Evolutionary conservation across 1,140 invertebrate genomes (phyloP), one percentile per base, ranked within the genome.

Genomic region (Drusus annulatus): DNA sequence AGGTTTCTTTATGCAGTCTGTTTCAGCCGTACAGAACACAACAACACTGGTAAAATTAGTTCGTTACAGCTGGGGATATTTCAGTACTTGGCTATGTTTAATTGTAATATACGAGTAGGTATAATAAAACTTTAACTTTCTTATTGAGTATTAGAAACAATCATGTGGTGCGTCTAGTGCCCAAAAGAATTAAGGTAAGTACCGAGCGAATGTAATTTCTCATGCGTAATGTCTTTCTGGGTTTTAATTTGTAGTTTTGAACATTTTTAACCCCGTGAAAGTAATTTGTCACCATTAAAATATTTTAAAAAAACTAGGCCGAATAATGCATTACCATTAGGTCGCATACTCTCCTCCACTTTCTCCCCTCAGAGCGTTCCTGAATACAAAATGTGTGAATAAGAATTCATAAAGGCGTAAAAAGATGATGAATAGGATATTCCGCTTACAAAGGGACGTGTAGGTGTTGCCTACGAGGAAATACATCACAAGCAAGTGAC

Each of bases 381-480:
- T 79, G 69, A 79, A 81, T 79, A 79, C 79, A 74, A 78, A 76
- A 76, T 78, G 79, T 80, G 75, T 82, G 80, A 82, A 82, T 82
- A 80, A 76, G 78, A 80, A 80, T 80, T 78, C 83, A 84, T 76
- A 82, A 80, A 84, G 78, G 80, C 80, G 83, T 83, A 78, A 83
- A 83, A 84, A 78, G 81, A 84, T 84, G 83, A 84, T 84, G 83
- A 84, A 84, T 84, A 82, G 80, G 78, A 80, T 81, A 79, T 77
- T 76, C 56, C 28, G 63, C 74, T 63, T 54, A 83, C 82, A 83
- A 83, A 83, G 82, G 71, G 69, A 69, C 76, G 82, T 68, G 80
- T 79, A 73, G 76, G 82, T 83, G 81, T 79, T 25, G 50, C 77
- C 23, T 56, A 63, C 77, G 69, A 80, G 76, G 76, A 79, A 79